Conservation (phyloP, 53 echinoderm and acorn worm species). For the Paelopatides confundens region DNA sequence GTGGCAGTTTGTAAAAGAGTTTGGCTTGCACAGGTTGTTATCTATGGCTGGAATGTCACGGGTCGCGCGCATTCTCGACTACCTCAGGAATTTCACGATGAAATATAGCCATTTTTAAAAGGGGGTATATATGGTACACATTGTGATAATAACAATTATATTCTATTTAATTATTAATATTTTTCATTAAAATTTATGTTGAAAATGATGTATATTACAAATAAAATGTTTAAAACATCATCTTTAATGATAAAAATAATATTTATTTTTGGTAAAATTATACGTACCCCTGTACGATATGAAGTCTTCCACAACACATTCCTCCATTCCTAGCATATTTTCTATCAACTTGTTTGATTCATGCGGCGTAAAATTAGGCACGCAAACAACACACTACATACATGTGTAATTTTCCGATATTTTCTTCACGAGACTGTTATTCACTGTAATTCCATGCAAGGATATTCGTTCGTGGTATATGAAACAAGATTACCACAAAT, state of each 20-base stretch:
- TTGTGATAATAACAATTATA: too few species aligned
- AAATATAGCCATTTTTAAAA: neutral
- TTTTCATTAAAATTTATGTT: too few species aligned
- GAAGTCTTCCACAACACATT: slow-evolving; percentile 71
- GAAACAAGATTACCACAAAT: neutral
- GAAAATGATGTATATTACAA: too few species aligned
- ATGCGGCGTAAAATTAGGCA: slow-evolving; percentile 59
- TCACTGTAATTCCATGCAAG: neutral
- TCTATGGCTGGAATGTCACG: slow-evolving; percentile 34
- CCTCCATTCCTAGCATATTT: slow-evolving; percentile 98
- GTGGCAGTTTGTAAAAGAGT: too few species aligned
- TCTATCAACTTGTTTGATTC: slow-evolving; percentile 99
- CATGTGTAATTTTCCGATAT: slow-evolving; percentile 22
- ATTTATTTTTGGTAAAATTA: neutral
- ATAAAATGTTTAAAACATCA: too few species aligned
- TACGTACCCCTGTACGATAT: slow-evolving; percentile 25
- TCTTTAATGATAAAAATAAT: neutral
- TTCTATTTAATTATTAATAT: too few species aligned
- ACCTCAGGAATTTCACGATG: slow-evolving; percentile 10
- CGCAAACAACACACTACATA: slow-evolving; percentile 23
- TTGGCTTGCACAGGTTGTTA: slow-evolving; percentile 38
- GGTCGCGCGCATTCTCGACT: slow-evolving; percentile 35
- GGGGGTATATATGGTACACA: neutral
- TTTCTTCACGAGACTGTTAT: neutral
- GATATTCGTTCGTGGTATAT: neutral